Evolutionary conservation across 2,113 vertebrate genomes (phyloP).

Genomic region (Chascanopsetta lugubris): DNA sequence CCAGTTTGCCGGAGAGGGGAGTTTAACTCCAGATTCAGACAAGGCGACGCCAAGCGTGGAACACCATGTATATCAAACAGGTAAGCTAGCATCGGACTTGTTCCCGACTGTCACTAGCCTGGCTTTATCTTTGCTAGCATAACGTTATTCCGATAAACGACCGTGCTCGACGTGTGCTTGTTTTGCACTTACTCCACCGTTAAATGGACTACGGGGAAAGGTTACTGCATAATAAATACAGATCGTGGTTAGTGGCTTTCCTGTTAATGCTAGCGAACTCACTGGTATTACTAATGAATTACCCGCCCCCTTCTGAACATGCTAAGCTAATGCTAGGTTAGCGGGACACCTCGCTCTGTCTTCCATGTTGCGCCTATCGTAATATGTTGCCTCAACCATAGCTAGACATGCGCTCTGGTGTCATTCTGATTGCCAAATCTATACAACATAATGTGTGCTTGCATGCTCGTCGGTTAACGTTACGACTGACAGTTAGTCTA

Average conservation of each 20-base stretch:
- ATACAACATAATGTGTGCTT: too few species aligned
- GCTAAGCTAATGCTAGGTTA: conserved; percentile 44
- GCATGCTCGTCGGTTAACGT: neutral
- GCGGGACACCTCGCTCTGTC: neutral
- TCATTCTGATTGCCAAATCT: too few species aligned
- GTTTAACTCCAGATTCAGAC: conserved; percentile 40
- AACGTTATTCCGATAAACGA: neutral
- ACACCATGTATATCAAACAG: conserved; percentile 85
- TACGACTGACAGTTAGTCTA: too few species aligned
- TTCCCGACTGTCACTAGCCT: conserved; percentile 18
- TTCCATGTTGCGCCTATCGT: too few species aligned
- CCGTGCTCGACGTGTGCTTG: accelerated
- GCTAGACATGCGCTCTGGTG: neutral
- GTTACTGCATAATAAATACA: accelerated
- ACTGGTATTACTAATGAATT: neutral
- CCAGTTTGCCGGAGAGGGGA: conserved; percentile 60
- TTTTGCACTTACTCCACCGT: neutral
- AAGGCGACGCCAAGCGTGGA: conserved; percentile 44
- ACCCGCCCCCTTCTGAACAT: conserved; percentile 22
- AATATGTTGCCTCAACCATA: neutral
- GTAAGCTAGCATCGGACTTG: conserved; percentile 63
- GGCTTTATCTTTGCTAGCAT: neutral
- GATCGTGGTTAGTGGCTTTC: neutral
- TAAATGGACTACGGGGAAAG: neutral
- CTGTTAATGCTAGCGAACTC: conserved; percentile 13